These are phyloP conservation scores for Dryobotodes eremita DNA, from an alignment of 2,888 invertebrate species.

Conservation along the genomic window DNA sequence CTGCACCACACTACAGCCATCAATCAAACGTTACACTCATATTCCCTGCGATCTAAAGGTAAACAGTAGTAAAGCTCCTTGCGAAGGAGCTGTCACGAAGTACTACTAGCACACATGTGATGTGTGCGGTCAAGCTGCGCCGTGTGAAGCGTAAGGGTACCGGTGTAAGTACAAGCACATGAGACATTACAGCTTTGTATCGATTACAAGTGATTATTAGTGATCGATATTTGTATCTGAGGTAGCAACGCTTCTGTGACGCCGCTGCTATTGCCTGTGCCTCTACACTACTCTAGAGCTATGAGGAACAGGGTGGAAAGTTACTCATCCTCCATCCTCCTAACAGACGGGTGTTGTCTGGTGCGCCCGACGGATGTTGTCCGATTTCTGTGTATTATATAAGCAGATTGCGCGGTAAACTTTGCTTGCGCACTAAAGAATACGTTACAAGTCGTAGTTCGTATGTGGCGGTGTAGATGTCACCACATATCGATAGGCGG, in stretches of 20 bases:
- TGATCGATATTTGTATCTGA: not conserved
- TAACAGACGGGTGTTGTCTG: not conserved
- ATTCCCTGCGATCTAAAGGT: not conserved
- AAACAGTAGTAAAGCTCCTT: not conserved
- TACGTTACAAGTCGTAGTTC: not conserved
- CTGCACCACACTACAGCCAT: slow-evolving; percentile 65
- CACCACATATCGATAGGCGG: not conserved
- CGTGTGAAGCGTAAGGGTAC: too few relatives aligned
- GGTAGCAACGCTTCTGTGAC: not conserved
- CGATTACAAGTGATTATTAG: too few relatives aligned
- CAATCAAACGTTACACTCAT: slow-evolving; percentile 11
- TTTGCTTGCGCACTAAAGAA: not conserved
- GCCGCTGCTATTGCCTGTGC: not conserved
- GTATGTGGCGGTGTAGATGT: not conserved
- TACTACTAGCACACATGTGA: not conserved
- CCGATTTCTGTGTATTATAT: not conserved
- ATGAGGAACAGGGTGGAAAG: not conserved
- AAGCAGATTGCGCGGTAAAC: not conserved
- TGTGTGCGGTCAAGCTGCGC: not conserved
- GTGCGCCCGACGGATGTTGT: too few relatives aligned
- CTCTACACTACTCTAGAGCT: not conserved
- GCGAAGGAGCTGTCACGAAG: not conserved
- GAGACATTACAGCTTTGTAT: not conserved
- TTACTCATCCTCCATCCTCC: not conserved
- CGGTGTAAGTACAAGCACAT: not conserved